These are phyloP conservation scores for Charina bottae DNA, from an alignment of 2,113 vertebrate species.

Conservation along the genomic window DNA sequence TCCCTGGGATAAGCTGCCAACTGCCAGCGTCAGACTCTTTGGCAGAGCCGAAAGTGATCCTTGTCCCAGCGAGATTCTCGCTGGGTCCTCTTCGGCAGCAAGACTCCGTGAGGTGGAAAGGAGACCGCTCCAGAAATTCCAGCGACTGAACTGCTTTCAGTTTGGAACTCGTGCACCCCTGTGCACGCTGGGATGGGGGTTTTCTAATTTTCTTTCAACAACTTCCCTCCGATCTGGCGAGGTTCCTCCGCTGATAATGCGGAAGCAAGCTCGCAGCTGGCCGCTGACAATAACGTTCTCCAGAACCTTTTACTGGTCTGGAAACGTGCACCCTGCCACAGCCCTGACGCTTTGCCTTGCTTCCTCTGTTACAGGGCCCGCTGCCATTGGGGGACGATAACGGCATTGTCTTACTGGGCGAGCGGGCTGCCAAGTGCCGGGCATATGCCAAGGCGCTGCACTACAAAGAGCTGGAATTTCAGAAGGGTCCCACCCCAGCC, in stretches of 20 bases:
- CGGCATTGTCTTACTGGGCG: conserved; percentile 93
- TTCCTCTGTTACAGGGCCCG: conserved; percentile 80
- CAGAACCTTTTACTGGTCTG: not conserved
- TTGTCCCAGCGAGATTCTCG: too few relatives aligned
- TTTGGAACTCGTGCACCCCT: too few relatives aligned
- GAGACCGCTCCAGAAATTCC: too few relatives aligned
- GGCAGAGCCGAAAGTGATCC: too few relatives aligned
- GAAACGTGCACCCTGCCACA: not conserved
- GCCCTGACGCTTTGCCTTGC: not conserved
- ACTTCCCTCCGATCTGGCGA: not conserved
- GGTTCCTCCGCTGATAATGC: not conserved
- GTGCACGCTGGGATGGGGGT: too few relatives aligned
- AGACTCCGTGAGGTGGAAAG: too few relatives aligned
- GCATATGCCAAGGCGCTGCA: conserved; percentile 97
- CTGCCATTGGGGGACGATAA: conserved; percentile 95
- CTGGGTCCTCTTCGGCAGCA: too few relatives aligned
- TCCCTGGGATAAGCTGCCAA: too few relatives aligned
- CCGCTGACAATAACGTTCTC: not conserved
- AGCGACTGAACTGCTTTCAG: too few relatives aligned
- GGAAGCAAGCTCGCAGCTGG: not conserved
- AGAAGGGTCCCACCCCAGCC: conserved; percentile 92
- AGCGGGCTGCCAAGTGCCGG: conserved; percentile 95
- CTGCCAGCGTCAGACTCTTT: too few relatives aligned
- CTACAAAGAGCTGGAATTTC: conserved; percentile 99
- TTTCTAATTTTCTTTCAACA: not conserved